These are phyloP conservation scores for Numida meleagris DNA, from an alignment of 2,113 vertebrate species.

Conservation along the genomic window DNA sequence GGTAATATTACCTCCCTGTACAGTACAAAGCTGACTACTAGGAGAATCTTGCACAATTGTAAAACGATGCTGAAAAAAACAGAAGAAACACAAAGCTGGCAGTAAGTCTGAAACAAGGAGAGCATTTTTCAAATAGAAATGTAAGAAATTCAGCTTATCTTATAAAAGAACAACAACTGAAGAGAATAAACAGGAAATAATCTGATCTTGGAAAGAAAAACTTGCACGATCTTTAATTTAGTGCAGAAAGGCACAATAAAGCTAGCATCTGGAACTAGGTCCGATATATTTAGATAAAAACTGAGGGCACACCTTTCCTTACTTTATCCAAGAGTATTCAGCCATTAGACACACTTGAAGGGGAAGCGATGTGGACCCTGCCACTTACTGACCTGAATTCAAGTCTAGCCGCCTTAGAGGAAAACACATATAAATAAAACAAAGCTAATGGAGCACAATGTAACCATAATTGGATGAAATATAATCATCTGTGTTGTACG, in stretches of 20 bases:
- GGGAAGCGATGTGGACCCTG: not conserved
- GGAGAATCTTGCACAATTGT: not conserved
- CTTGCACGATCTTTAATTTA: not conserved
- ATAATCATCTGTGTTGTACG: not conserved
- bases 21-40: not conserved
- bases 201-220: not conserved
- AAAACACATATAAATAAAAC: not conserved
- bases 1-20: constrained; percentile 16
- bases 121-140: not conserved
- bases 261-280: not conserved
- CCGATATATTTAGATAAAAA: not conserved
- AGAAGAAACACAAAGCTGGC: not conserved
- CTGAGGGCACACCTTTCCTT: not conserved
- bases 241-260: not conserved
- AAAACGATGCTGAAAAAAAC: rapidly evolving
- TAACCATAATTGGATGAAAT: not conserved
- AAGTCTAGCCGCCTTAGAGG: not conserved
- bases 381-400: not conserved
- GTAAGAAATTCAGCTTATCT: not conserved
- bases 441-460: not conserved
- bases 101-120: not conserved
- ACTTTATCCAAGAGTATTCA: not conserved
- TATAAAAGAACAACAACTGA: not conserved
- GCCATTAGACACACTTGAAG: rapidly evolving
- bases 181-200: not conserved